phyloP scores from a whole-genome alignment of 1,140 invertebrate species.

The Triops cancriformis region DNA sequence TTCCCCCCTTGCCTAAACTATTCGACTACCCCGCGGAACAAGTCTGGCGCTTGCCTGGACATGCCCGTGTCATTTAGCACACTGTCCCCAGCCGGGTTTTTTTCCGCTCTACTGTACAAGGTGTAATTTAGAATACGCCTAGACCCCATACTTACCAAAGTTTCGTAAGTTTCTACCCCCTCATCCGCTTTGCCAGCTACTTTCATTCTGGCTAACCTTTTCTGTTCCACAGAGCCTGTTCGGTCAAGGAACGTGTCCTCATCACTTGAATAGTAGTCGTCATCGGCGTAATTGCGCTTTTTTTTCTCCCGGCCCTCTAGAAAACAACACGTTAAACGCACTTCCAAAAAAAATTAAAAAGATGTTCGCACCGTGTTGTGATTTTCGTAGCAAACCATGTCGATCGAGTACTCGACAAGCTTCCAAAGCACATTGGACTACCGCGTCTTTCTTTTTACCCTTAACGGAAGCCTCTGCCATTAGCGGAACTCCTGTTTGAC shows the following conservation, averaged over 20 bases:
- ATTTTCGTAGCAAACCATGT: slow-evolving; percentile 64
- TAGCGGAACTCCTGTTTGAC: slow-evolving; percentile 53
- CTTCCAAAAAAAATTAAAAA: not conserved
- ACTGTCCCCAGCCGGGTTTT: no score
- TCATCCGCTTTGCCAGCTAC: slow-evolving; percentile 50
- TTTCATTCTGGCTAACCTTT: slow-evolving; percentile 68
- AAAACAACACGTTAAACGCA: not conserved
- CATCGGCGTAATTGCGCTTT: slow-evolving; percentile 72
- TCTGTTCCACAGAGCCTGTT: slow-evolving; percentile 84
- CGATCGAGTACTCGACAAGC: slow-evolving; percentile 85
- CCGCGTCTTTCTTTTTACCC: slow-evolving; percentile 91
- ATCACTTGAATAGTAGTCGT: slow-evolving; percentile 93
- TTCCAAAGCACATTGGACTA: slow-evolving; percentile 85
- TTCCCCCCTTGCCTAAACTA: no score
- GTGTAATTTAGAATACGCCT: no score
- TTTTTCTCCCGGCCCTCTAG: slow-evolving; percentile 53
- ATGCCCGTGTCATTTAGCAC: no score
- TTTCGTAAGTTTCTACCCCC: slow-evolving; percentile 66
- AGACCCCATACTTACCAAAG: slow-evolving; percentile 52
- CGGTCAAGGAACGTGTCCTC: slow-evolving; percentile 93
- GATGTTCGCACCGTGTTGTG: slow-evolving; percentile 54
- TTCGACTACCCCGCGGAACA: no score
- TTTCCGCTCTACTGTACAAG: no score
- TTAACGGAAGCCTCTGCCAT: slow-evolving; percentile 75
- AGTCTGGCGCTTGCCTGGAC: no score